phyloP scores from a whole-genome alignment of 2,797 vertebrate genomes.

The Esox lucius region DNA sequence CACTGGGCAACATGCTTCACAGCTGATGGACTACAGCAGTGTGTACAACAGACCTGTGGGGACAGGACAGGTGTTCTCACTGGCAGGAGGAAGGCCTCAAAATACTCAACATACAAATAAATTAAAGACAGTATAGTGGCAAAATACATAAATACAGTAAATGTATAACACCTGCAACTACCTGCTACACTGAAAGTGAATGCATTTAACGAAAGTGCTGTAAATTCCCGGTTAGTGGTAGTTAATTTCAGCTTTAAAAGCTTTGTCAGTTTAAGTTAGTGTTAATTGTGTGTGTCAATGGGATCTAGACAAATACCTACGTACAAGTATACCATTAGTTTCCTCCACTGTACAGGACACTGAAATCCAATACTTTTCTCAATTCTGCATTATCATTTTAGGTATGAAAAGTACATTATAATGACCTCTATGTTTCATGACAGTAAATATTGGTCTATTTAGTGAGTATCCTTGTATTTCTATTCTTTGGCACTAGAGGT shows the following conservation, averaged over 20 bases:
- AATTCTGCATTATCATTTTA: background rate
- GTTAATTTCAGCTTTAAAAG: constrained; percentile 69
- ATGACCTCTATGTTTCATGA: background rate
- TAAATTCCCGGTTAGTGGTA: constrained; percentile 61
- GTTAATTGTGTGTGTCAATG: constrained; percentile 14
- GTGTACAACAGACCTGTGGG: constrained; percentile 30
- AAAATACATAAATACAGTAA: constrained; percentile 60
- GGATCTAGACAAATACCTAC: background rate
- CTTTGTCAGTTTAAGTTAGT: constrained; percentile 64
- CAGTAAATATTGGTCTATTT: background rate
- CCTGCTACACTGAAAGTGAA: constrained; percentile 41
- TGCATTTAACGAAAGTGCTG: constrained; percentile 38
- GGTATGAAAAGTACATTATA: background rate
- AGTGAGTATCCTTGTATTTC: background rate
- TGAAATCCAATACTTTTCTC: background rate
- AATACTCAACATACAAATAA: constrained; percentile 66
- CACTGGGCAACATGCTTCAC: constrained; percentile 30
- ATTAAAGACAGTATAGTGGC: constrained; percentile 59
- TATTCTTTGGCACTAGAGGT: background rate
- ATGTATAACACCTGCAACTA: constrained; percentile 47
- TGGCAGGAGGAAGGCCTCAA: constrained; percentile 36
- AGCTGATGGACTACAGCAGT: constrained; percentile 40
- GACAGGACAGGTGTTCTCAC: constrained; percentile 47
- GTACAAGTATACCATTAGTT: background rate
- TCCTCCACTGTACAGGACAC: background rate